Evolutionary conservation across 2,888 invertebrate genomes (phyloP).

Genomic region (Noctua pronuba): DNA sequence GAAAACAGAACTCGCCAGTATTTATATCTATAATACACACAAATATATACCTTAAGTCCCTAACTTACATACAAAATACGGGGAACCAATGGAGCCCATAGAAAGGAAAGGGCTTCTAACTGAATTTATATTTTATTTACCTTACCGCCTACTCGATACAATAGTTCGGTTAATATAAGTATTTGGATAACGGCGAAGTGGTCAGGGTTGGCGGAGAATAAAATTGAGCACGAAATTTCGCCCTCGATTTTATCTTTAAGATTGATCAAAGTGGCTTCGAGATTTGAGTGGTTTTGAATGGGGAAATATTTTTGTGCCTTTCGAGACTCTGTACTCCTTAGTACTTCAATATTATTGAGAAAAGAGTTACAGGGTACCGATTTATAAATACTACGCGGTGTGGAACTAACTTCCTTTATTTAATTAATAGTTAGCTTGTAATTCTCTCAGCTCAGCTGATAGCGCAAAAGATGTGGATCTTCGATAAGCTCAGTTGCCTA

Average conservation of each 20-base stretch:
- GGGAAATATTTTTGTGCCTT: constrained; percentile 15
- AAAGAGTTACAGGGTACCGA: not conserved
- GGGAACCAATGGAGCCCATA: constrained; percentile 42
- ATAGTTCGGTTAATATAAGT: constrained; percentile 66
- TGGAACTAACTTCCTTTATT: constrained; percentile 3
- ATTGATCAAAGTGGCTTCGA: constrained; percentile 33
- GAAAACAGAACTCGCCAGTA: constrained; percentile 31
- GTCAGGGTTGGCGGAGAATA: constrained; percentile 52
- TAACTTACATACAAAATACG: constrained; percentile 44
- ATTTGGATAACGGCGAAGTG: constrained; percentile 56
- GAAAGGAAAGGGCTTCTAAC: constrained; percentile 51
- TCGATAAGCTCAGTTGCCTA: constrained; percentile 15
- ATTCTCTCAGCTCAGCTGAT: constrained; percentile 20
- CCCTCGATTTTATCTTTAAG: constrained; percentile 26
- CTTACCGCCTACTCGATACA: constrained; percentile 55
- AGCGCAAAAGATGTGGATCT: constrained; percentile 27
- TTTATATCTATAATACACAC: constrained; percentile 23
- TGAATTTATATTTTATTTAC: constrained; percentile 68
- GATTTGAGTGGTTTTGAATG: constrained; percentile 29
- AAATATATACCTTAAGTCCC: constrained; percentile 30
- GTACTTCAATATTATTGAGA: not conserved
- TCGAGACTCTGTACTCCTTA: constrained; percentile 2
- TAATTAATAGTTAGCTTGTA: not conserved
- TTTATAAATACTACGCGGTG: not conserved
- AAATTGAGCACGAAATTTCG: constrained; percentile 33